Evolutionary conservation across 2,888 invertebrate species (phyloP), one percentile per base, ranked within the genome.

Genomic region (Diabrotica balteata): DNA sequence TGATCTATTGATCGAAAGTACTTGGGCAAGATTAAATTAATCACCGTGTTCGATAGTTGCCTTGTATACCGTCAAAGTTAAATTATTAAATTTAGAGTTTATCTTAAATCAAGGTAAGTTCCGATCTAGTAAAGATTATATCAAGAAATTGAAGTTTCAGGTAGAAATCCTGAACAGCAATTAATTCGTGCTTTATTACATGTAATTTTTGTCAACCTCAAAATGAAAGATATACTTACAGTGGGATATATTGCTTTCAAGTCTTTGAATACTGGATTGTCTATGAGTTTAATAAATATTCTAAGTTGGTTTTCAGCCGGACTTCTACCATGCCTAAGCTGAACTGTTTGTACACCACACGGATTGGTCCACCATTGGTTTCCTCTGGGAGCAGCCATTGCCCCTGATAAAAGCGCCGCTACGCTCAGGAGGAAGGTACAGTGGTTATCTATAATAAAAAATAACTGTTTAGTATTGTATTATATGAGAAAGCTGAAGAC

Each of bases 291-390:
- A 49, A 72, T 70, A 62, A 77, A 75, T 51, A 65, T 67, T 59
- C 69, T 71, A n/a, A 78, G 72, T 58, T 76, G 72, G 47, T 71
- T 72, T 32, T 73, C 72, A 9, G 76, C 75, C 17, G 77, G 63
- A 67, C 78, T 78, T 43, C 79, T 70, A 8, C 73, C 69, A 63
- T 79, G 78, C 49, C 78, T 72, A 47, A 74, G 10, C 50, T 60
- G 71, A 2, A 61, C 51, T 5, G 66, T 53, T 51, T 70, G 70
- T 43, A 68, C 71, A 11, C 69, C 67, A 68, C 79, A 80, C n/a
- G 79, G 76, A 59, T 78, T 73, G 46, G 46, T 63, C 78, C 77
- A 79, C 73, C 78, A 74, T 43, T 54, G 10, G 11, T 58, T 47
- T 32, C 55, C 49, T 7, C 68, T 59, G 8, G 76, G 74, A 9